phyloP scores from a whole-genome alignment of 1,140 invertebrate genomes.

The Drosophila serrata region DNA sequence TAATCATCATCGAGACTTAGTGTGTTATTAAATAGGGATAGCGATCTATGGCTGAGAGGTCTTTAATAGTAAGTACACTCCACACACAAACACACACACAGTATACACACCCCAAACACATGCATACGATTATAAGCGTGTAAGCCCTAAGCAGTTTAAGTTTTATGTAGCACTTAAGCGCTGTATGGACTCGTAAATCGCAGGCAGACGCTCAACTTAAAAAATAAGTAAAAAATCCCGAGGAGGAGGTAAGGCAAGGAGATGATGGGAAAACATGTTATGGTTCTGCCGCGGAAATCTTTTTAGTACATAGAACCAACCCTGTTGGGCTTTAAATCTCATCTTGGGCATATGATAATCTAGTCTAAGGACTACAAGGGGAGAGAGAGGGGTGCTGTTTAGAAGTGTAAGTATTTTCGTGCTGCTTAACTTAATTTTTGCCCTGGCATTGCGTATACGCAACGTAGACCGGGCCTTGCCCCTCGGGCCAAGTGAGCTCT shows the following conservation, averaged over 20 bases:
- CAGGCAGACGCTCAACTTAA: constrained; percentile 57
- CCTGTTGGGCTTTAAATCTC: constrained; percentile 47
- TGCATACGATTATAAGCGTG: constrained; percentile 53
- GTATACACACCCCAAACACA: constrained; percentile 10
- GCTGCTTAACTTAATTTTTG: constrained; percentile 57
- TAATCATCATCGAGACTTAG: constrained; percentile 82
- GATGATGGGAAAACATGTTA: constrained; percentile 34
- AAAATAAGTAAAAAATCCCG: constrained; percentile 12
- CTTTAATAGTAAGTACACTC: constrained; percentile 60
- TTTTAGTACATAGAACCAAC: constrained; percentile 41
- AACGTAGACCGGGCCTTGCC: constrained; percentile 18
- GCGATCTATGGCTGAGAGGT: constrained; percentile 51
- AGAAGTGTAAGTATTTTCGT: constrained; percentile 59
- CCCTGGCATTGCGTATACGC: constrained; percentile 61
- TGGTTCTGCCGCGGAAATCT: constrained; percentile 34
- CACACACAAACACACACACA: constrained; percentile 16
- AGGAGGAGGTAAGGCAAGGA: not conserved
- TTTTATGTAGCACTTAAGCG: constrained; percentile 81
- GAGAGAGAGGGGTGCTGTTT: not conserved
- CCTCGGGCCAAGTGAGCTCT: constrained; percentile 10
- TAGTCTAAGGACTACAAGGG: constrained; percentile 19
- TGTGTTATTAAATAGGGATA: constrained; percentile 66
- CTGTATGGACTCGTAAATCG: constrained; percentile 77
- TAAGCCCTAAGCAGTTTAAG: constrained; percentile 77
- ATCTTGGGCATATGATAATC: constrained; percentile 41